These are phyloP conservation scores for Acrocera orbiculus DNA, from an alignment of 2,888 invertebrate genomes.

Conservation along the genomic window DNA sequence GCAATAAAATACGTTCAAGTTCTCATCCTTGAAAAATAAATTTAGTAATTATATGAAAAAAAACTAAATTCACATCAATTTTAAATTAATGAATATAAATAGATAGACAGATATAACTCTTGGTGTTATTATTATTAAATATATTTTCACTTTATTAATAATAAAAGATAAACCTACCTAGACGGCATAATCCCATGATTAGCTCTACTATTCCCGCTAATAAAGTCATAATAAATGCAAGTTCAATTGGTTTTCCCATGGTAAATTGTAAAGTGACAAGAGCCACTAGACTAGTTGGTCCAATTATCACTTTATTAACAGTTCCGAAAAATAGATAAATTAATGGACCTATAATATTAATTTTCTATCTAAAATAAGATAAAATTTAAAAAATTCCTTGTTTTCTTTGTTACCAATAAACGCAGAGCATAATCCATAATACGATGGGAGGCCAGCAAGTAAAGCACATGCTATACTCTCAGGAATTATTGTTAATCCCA, in stretches of 20 bases:
- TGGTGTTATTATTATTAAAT: no score
- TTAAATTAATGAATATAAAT: no score
- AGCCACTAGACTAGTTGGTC: constrained; percentile 71
- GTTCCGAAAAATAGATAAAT: constrained; percentile 78
- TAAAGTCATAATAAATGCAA: constrained; percentile 58
- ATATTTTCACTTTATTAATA: no score
- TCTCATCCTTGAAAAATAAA: no score
- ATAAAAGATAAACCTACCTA: no score
- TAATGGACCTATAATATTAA: constrained; percentile 46
- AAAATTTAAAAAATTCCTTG: neutral
- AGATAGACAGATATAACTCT: no score
- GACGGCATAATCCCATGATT: constrained; percentile 55
- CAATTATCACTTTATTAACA: constrained; percentile 66
- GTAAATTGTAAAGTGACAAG: constrained; percentile 64
- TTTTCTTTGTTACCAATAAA: constrained; percentile 56
- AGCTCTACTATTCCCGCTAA: constrained; percentile 61
- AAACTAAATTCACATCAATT: no score
- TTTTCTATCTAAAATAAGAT: neutral
- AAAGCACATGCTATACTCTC: constrained; percentile 89
- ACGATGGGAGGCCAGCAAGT: constrained; percentile 65
- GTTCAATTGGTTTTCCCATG: constrained; percentile 50
- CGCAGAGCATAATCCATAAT: constrained; percentile 84
- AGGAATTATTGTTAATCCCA: constrained; percentile 82
- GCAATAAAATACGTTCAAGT: no score
- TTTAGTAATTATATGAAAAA: no score